Conservation (phyloP, 2,797 vertebrate species). For the Graptemys geographica region DNA sequence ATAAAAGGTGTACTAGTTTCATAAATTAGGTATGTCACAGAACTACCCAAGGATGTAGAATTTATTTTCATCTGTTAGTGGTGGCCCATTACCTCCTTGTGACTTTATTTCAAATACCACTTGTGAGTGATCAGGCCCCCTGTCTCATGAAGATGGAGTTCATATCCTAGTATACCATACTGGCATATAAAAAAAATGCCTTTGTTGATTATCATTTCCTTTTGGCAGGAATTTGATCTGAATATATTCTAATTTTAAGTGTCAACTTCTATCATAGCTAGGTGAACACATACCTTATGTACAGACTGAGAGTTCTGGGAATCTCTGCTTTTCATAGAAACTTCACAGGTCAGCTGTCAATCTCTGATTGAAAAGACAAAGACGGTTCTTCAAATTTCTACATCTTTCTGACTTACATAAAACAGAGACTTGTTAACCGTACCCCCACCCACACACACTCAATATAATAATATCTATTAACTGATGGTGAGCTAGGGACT, state of each 20-base stretch:
- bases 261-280: conserved; percentile 12
- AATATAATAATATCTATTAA: background rate
- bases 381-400: background rate
- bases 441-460: accelerated
- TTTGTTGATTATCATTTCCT: background rate
- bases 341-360: background rate
- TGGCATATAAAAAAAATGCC: background rate
- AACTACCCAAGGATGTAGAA: background rate
- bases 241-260: background rate
- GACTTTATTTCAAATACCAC: background rate
- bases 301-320: background rate
- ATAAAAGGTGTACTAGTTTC: background rate
- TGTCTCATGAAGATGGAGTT: background rate
- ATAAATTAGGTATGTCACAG: background rate
- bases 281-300: background rate
- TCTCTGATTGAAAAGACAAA: background rate
- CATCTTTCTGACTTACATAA: background rate
- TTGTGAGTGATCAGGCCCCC: background rate
- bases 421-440: accelerated
- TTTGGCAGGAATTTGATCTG: conserved; percentile 2
- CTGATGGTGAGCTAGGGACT: background rate
- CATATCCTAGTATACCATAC: background rate
- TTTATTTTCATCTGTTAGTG: conserved; percentile 6
- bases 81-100: background rate
- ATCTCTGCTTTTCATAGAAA: background rate